Evolutionary conservation across 2,888 invertebrate genomes (phyloP), one percentile per base, ranked within the genome.

Genomic region (Lepidochrysops patricia): DNA sequence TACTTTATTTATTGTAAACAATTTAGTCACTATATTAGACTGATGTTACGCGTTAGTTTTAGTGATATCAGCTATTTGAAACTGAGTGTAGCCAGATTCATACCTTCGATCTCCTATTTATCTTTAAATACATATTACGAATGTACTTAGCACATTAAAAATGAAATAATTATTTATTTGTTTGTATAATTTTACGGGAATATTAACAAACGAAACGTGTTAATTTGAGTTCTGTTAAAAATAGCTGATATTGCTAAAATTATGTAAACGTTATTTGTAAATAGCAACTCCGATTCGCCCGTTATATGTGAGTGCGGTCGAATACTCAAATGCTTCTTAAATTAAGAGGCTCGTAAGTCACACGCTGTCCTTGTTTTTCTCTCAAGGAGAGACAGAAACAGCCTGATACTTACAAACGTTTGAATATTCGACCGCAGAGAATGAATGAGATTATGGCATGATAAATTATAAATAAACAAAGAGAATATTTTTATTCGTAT

Each of bases 381-480:
- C 19, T 2, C 15, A 15, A 15, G 37, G 7, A 29, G 6, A 29
- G 1, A 19, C 15, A 7, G 37, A 2, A 19, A 43, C 13, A 6
- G 15, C 5, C 5, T 5, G 6, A 2, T 43, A 37, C 9, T 23
- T 43, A 43, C 19, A 27, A 43, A 23, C 12, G 13, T 73, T 76
- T 76, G 79, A 77, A 77, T 76, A 78, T 76, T 74, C 77, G 81
- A 80, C 77, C 79, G 82, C 78, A 77, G 77, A 43, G 43, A 9
- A 32, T 74, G 82, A 74, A 83, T 80, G 84, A 80, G 76, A 76
- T 78, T 84, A 81, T 81, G 75, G 68, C 79, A 85, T 70, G 75
- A 80, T 84, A 82, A 84, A 84, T 83, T 84, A 84, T 84, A 85
- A 54, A 86, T 86, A 84, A 87, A 79, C 70, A 77, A 86, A 83